These are phyloP conservation scores for Zaprionus africanus DNA, from an alignment of 1,140 invertebrate species.

Conservation along the genomic window DNA sequence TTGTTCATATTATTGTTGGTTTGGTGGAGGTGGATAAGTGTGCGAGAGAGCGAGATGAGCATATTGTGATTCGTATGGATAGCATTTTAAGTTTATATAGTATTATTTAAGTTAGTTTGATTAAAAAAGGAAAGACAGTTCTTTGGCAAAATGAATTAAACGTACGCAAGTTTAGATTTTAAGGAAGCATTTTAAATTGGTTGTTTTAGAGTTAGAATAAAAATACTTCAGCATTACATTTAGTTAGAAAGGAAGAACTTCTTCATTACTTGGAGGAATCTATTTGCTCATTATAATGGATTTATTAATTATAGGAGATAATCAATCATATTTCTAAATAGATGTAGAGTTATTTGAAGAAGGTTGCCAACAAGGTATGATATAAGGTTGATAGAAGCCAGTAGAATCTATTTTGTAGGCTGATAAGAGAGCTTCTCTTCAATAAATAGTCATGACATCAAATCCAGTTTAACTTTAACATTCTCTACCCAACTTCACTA, in stretches of 20 bases:
- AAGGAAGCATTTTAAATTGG: background rate
- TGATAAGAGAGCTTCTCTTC: background rate
- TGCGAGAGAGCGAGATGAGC: constrained; percentile 53
- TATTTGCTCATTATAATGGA: background rate
- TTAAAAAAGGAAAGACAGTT: constrained; percentile 7
- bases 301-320: background rate
- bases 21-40: constrained; percentile 39
- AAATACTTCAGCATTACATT: constrained; percentile 14
- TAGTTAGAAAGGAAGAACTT: background rate
- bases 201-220: background rate
- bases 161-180: constrained; percentile 1
- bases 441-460: background rate
- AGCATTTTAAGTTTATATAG: constrained; percentile 55
- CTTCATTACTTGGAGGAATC: background rate
- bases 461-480: background rate
- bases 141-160: background rate
- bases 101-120: constrained; percentile 33
- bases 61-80: constrained; percentile 61
- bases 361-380: background rate
- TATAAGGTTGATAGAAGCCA: background rate
- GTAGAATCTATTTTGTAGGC: background rate
- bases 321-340: no score
- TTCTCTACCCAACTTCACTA: background rate
- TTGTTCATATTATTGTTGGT: constrained; percentile 39
- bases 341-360: no score